A percentile compares a stretch with the other conserved stretches of the same genome.
phyloP scores from a whole-genome alignment of 2,797 vertebrate genomes.

The Lycodopsis pacificus region DNA sequence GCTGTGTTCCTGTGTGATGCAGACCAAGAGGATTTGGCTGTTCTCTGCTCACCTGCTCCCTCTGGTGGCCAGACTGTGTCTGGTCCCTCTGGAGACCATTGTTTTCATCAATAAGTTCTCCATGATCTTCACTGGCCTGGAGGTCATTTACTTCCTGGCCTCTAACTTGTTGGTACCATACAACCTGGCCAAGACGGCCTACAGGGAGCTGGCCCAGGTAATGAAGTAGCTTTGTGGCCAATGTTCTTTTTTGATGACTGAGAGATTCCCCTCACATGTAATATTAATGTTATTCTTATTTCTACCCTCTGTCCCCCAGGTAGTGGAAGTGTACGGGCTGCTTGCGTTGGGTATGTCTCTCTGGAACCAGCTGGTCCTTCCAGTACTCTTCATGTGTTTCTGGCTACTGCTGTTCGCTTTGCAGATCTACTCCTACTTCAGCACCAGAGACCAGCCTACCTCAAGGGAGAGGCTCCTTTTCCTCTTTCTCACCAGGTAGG shows the following conservation, averaged over 20 bases:
- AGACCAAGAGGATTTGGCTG: constrained; percentile 99
- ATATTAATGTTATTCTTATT: constrained; percentile 14
- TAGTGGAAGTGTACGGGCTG: constrained; percentile 97
- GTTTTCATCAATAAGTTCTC: constrained; percentile 98
- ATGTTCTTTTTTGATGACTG: constrained; percentile 10
- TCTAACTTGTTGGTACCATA: constrained; percentile 97
- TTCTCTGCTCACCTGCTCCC: constrained; percentile 99
- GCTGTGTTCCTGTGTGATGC: constrained; percentile 98
- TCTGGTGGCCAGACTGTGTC: constrained; percentile 95
- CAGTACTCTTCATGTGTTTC: constrained; percentile 98
- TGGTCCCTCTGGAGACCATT: constrained; percentile 96
- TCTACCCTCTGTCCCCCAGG: constrained; percentile 76
- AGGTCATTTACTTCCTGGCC: constrained; percentile 97
- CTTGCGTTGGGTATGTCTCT: constrained; percentile 97
- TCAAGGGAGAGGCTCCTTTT: constrained; percentile 97
- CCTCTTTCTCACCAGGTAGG: constrained; percentile 96
- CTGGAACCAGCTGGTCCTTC: constrained; percentile 98
- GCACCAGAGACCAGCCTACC: constrained; percentile 95
- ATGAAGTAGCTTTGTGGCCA: constrained; percentile 26
- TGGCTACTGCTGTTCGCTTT: constrained; percentile 97
- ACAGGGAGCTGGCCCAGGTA: constrained; percentile 97
- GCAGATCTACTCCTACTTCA: constrained; percentile 99
- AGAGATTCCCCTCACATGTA: constrained; percentile 9
- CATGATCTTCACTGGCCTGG: constrained; percentile 98
- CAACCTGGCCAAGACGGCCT: constrained; percentile 97